Base-by-base conservation (phyloP, 2,888 invertebrate species). In the Dimorphilus gyrociliatus region DNA sequence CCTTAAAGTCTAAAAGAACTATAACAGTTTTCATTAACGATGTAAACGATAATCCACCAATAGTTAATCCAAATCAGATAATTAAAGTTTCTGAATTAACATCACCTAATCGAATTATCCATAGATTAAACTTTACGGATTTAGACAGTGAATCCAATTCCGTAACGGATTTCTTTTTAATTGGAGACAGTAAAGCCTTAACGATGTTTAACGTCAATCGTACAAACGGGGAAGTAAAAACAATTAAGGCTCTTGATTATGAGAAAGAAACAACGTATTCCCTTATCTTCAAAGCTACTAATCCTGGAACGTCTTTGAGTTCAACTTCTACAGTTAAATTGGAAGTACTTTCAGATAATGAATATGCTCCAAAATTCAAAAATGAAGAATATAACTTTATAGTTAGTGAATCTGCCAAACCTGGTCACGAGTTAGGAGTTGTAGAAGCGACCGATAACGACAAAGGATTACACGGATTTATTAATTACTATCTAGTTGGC, bases 401-500 rank as follows among this genome's bases (percentile, higher is more conserved):
- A 14, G 45, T 54, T 25, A 55, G 51, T 32, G 55, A 55, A 34
- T 53, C 55, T 7, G 48, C 48, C 3, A 34, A 24, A 13, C 30
- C 42, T 6, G 52, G 51, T 6, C 45, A 46, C 10, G 38, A 43
- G 2, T 42, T 54, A 2, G 41, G 41, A 4, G 29, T 33, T 2
- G 48, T 57, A 3, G 30, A 21, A 4, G 57, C 57, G 1, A 45
- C 42, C 4, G 57, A 57, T 27, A 23, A 37, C 4, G 57, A 57
- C 34, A 27, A 39, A 14, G 57, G 57, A 1, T 37, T 39, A 15
- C 42, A 41, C 36, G 53, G 55, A 2, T 35, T 34, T 6, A 79
- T 88, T 6, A 84, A 78, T 53, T 90, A 86, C 53, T 69, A 86
- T n/a, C 73, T 90, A 44, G 81, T 88, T 2, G 86, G 86, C 2